A percentile compares a stretch with the other conserved stretches of the same genome.
These are phyloP conservation scores for Rhombomys opimus DNA, from an alignment of 2,113 vertebrate genomes.

Conservation along the genomic window DNA sequence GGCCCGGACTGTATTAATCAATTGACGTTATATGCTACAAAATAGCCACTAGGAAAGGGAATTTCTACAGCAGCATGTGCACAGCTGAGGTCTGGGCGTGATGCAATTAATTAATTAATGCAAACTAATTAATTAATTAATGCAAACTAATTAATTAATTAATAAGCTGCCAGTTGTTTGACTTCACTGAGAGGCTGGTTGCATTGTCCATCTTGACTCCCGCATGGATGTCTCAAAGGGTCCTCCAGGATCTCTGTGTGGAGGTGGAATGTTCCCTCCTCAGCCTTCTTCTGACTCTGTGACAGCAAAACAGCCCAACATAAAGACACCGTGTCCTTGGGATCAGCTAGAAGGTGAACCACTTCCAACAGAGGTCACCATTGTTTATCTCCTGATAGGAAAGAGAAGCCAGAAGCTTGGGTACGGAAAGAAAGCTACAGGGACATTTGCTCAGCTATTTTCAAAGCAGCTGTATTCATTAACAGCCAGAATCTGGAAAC, in stretches of 20 bases:
- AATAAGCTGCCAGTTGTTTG: no score
- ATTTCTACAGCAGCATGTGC: not conserved
- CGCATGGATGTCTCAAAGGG: not conserved
- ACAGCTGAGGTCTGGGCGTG: no score
- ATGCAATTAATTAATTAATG: not conserved
- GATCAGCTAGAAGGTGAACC: no score
- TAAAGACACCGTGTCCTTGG: not conserved
- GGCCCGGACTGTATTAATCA: not conserved
- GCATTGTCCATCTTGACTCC: not conserved
- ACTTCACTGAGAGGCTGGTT: not conserved
- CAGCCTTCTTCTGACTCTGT: not conserved
- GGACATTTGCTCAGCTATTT: no score
- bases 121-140: no score
- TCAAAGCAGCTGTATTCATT: no score
- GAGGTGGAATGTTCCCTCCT: no score
- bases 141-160: no score
- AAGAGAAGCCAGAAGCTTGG: not conserved
- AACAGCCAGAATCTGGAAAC: no score
- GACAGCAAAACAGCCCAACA: not conserved
- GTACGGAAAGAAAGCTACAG: no score
- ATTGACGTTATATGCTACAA: not conserved
- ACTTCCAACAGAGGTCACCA: not conserved
- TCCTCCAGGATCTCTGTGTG: not conserved
- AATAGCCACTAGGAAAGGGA: not conserved
- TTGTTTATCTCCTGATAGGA: not conserved